Percentiles rank a stretch among this genome's conserved stretches.
These are phyloP conservation scores for Varanus salvator DNA, from an alignment of 2,113 vertebrate species.

Conservation along the genomic window DNA sequence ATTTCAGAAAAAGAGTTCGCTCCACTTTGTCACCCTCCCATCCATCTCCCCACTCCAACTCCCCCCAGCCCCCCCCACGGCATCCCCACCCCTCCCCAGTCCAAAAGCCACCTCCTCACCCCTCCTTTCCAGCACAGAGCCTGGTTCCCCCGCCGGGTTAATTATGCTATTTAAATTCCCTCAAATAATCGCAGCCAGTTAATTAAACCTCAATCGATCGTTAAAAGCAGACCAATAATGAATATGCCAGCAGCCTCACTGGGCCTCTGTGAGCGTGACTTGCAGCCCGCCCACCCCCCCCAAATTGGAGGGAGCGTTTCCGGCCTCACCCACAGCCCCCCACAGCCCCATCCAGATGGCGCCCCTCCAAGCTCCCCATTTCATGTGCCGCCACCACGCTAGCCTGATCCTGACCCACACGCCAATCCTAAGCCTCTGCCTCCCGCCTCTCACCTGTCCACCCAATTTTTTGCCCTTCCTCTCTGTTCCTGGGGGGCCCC, in stretches of 20 bases:
- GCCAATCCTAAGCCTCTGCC: too few relatives aligned
- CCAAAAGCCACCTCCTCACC: too few relatives aligned
- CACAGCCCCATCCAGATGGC: background rate
- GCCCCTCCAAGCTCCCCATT: too few relatives aligned
- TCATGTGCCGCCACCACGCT: background rate
- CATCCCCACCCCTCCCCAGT: too few relatives aligned
- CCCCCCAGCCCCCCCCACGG: background rate
- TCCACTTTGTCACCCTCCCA: accelerated
- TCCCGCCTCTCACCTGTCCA: accelerated
- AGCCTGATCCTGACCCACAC: background rate
- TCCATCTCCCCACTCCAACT: background rate
- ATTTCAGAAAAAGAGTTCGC: background rate
- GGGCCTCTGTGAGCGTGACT: background rate
- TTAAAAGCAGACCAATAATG: slow-evolving; percentile 39
- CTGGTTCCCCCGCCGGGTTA: slow-evolving; percentile 16
- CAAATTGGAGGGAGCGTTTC: background rate
- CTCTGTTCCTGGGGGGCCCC: background rate
- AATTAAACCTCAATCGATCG: slow-evolving; percentile 46
- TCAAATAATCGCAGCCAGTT: slow-evolving; percentile 43
- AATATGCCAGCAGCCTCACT: slow-evolving; percentile 10
- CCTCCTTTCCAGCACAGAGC: background rate
- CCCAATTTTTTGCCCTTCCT: background rate
- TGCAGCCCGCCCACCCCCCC: background rate
- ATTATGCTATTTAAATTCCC: slow-evolving; percentile 43
- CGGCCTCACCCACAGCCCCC: background rate